Evolutionary conservation across 2,797 vertebrate genomes (phyloP).

Genomic region (Sebastes variabilis): DNA sequence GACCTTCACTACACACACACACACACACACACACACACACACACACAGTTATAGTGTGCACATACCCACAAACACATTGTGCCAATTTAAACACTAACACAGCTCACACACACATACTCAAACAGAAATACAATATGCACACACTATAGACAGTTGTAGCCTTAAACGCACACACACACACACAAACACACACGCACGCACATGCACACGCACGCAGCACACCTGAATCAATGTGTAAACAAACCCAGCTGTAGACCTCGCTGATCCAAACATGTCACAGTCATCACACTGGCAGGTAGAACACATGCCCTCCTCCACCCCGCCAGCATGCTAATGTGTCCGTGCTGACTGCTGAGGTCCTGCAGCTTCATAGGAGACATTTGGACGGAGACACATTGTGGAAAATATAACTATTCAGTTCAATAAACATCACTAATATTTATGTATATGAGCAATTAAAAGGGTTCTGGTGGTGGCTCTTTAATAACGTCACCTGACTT

Average conservation of each 20-base stretch:
- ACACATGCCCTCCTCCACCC: background rate
- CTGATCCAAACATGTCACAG: background rate
- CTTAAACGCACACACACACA: background rate
- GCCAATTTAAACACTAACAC: conserved; percentile 4
- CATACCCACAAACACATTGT: background rate
- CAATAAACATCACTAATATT: too few species aligned
- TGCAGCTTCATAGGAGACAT: too few species aligned
- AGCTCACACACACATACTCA: background rate
- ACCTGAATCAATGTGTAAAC: background rate
- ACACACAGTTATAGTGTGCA: background rate
- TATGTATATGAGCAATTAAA: too few species aligned
- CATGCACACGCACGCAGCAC: background rate
- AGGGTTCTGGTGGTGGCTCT: too few species aligned
- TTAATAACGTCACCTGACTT: too few species aligned
- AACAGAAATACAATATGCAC: background rate
- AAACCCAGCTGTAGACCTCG: background rate
- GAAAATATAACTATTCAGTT: too few species aligned
- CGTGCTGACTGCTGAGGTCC: fast-evolving
- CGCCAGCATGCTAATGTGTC: background rate
- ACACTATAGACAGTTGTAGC: background rate
- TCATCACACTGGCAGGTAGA: background rate
- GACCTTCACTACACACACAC: conserved; percentile 5
- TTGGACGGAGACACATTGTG: too few species aligned
- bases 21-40: background rate
- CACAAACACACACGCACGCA: background rate